phyloP scores from a whole-genome alignment of 2,888 invertebrate species.

The Baronia brevicornis region DNA sequence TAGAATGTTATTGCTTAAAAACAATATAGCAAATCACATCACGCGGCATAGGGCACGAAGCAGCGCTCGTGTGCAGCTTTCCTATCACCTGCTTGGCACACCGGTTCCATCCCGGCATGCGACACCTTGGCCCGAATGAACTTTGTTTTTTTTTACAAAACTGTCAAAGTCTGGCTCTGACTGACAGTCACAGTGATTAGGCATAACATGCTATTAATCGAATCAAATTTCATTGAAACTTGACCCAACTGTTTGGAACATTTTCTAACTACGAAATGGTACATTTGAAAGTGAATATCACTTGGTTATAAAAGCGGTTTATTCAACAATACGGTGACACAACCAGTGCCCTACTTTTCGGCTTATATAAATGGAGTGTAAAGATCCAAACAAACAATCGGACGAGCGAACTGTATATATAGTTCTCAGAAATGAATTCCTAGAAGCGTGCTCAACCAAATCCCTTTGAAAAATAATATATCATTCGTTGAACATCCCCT shows the following conservation, averaged over 20 bases:
- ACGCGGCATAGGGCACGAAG: constrained; percentile 25
- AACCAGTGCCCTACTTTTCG: constrained; percentile 6
- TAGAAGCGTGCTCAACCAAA: constrained; percentile 32
- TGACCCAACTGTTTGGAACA: constrained; percentile 30
- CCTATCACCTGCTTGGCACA: constrained; percentile 8
- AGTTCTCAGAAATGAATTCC: constrained; percentile 33
- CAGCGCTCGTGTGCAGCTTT: constrained; percentile 11
- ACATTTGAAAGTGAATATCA: constrained; percentile 17
- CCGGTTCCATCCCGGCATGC: not conserved
- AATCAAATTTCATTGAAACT: constrained; percentile 61
- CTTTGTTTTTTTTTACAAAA: constrained; percentile 29
- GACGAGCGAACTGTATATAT: constrained; percentile 14
- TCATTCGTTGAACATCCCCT: not conserved
- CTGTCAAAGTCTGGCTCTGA: constrained; percentile 8
- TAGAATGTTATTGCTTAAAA: constrained; percentile 8
- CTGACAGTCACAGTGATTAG: constrained; percentile 15
- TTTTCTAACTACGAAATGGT: constrained; percentile 17
- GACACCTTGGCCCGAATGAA: constrained; percentile 1
- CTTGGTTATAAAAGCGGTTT: constrained; percentile 17
- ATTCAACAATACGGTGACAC: constrained; percentile 21
- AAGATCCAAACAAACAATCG: constrained; percentile 12
- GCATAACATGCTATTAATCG: constrained; percentile 58
- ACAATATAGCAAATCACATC: constrained; percentile 32
- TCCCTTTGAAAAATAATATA: constrained; percentile 29
- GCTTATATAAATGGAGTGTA: constrained; percentile 13